Evolutionary conservation across 2,113 vertebrate genomes (phyloP), one percentile per base, ranked within the genome.

Genomic region (Catharus fuscescens): DNA sequence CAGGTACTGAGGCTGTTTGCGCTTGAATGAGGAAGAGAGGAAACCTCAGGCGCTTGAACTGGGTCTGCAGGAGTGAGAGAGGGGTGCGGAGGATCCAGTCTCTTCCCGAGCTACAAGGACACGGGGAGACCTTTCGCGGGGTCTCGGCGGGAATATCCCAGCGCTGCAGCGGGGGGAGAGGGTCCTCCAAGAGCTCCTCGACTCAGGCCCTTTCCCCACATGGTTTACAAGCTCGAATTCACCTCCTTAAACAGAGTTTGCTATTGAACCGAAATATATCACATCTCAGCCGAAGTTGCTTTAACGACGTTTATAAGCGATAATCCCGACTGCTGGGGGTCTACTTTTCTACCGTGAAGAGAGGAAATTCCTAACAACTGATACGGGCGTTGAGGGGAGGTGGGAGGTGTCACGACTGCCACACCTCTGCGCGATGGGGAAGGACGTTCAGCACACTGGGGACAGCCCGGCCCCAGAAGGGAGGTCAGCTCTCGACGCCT

Each of bases 61-160:
- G 23, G 8, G 44, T 32, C 66, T 23, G 29, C 3, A 12, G 36
- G 34, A 29, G 2, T 2, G 8, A 15, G 26, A 8, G 10, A 7
- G 8, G 29, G 12, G 3, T 6, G 47, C 1, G 18, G 31, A 24
- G 65, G 23, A 45, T 42, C 4, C 38, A 0, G 21, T 25, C 5
- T 7, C 32, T 21, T 11, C 31, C 59, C 10, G 19, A 45, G 23
- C 45, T 42, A 14, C 47, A 9, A 6, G 17, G 29, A 38, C 32
- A 6, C 13, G 14, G 47, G 16, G n/a, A 18, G 34, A 12, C 9
- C 1, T 34, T 47, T 40, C 12, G 9, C 3, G 11, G 25, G 38
- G 24, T 53, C n/a, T 53, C 45, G 4, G 25, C 3, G 12, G 72
- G 28, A 21, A 23, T 4, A 36, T 7, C 13, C 53, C 47, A 2